These are phyloP conservation scores for Bombus confusus DNA, from an alignment of 1,140 invertebrate genomes.

Conservation along the genomic window DNA sequence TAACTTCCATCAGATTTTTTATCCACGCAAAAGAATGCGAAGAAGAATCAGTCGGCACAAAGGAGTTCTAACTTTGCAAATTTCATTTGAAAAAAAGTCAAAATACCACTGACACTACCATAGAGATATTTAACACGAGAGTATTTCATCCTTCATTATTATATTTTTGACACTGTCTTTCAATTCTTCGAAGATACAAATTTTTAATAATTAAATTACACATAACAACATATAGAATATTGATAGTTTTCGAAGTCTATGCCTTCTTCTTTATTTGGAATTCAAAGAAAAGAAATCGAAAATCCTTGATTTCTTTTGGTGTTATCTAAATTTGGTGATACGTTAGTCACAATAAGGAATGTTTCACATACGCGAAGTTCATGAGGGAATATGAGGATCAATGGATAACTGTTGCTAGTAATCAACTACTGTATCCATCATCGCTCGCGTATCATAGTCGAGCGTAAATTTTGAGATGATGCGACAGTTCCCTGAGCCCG, in stretches of 20 bases:
- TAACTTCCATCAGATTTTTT: not conserved
- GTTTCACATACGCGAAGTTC: not conserved
- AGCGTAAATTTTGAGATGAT: slow-evolving; percentile 29
- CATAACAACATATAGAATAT: too few relatives aligned
- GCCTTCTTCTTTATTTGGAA: too few relatives aligned
- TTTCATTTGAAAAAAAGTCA: not conserved
- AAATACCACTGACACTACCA: not conserved
- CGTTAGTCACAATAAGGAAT: not conserved
- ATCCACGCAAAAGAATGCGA: not conserved
- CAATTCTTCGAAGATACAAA: too few relatives aligned
- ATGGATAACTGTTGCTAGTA: not conserved
- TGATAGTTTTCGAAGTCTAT: too few relatives aligned
- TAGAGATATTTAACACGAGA: not conserved
- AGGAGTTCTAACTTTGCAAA: not conserved
- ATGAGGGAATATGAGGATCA: not conserved
- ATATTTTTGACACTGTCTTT: too few relatives aligned
- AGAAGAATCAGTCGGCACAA: not conserved
- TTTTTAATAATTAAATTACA: too few relatives aligned
- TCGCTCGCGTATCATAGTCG: not conserved
- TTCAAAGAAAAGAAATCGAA: too few relatives aligned
- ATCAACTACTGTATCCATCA: slow-evolving; percentile 19
- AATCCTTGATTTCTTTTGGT: not conserved
- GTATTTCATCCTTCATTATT: not conserved
- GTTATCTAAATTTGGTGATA: not conserved
- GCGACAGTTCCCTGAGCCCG: not conserved